Conservation (phyloP, 2,113 vertebrate genomes). For the Pipa parva region DNA sequence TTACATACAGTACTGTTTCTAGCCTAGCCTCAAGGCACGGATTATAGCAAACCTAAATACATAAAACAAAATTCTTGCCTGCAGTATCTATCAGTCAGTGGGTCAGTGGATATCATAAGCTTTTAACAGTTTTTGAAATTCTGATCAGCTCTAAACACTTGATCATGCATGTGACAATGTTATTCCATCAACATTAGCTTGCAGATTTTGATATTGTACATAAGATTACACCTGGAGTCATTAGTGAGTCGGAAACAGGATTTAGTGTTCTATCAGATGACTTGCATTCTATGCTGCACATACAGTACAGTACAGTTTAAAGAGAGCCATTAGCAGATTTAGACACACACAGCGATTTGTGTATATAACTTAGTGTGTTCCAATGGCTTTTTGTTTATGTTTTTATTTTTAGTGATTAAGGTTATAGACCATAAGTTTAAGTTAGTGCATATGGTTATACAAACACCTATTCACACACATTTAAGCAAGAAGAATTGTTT, state of each 20-base stretch:
- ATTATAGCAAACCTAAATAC: no score
- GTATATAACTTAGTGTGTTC: neutral
- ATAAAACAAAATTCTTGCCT: no score
- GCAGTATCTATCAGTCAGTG: no score
- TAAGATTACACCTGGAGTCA: constrained; percentile 18
- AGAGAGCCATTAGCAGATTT: neutral
- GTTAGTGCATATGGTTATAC: no score
- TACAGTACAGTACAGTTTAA: neutral
- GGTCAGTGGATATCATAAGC: no score
- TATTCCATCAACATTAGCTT: constrained; percentile 26
- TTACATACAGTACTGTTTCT: no score
- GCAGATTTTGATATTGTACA: constrained; percentile 11
- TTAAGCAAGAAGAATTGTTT: neutral
- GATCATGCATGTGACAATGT: constrained; percentile 8
- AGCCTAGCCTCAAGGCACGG: no score
- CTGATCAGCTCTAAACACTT: no score
- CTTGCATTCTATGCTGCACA: neutral
- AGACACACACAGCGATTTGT: neutral
- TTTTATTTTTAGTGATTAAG: no score
- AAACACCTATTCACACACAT: neutral
- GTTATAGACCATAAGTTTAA: no score
- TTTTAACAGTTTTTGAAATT: no score
- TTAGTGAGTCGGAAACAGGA: constrained; percentile 2
- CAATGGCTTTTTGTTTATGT: neutral
- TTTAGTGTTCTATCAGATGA: neutral